A percentile compares a stretch with the other conserved stretches of the same genome.
Conservation (phyloP, 1,140 invertebrate species). For the Zeugodacus cucurbitae region DNA sequence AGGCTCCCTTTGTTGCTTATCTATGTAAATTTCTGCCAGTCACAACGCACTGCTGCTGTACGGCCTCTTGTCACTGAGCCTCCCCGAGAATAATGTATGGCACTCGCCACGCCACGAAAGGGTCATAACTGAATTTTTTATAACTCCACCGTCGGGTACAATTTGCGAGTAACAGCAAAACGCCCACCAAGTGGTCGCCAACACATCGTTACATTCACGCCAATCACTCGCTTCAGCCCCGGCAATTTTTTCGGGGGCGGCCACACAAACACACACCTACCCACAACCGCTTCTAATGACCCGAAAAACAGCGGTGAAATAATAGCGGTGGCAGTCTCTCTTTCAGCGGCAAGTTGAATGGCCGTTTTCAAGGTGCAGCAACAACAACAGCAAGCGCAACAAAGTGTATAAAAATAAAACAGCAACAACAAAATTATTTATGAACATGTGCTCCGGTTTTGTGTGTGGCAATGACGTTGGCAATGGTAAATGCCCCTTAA, state of each 20-base stretch:
- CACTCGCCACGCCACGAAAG: background rate
- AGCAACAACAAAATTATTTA: background rate
- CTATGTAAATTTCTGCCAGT: background rate
- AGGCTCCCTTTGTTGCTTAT: background rate
- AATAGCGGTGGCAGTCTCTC: background rate
- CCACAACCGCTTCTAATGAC: background rate
- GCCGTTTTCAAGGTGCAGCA: conserved; percentile 37
- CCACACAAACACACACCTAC: background rate
- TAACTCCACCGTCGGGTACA: background rate
- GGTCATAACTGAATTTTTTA: background rate
- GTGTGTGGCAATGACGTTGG: conserved; percentile 18
- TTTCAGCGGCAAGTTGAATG: conserved; percentile 32
- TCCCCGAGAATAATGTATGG: background rate
- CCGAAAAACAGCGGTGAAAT: background rate
- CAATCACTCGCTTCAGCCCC: background rate
- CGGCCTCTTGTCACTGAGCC: background rate
- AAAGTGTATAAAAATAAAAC: background rate
- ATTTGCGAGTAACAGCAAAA: background rate
- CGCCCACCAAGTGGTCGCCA: background rate
- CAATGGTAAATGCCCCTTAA: background rate
- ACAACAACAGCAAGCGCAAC: background rate
- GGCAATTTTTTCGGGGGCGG: background rate
- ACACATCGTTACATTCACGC: background rate
- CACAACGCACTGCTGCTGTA: background rate
- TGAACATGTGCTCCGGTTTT: background rate